Evolutionary conservation across 2,797 vertebrate genomes (phyloP).

Genomic region (Linurgus olivaceus): DNA sequence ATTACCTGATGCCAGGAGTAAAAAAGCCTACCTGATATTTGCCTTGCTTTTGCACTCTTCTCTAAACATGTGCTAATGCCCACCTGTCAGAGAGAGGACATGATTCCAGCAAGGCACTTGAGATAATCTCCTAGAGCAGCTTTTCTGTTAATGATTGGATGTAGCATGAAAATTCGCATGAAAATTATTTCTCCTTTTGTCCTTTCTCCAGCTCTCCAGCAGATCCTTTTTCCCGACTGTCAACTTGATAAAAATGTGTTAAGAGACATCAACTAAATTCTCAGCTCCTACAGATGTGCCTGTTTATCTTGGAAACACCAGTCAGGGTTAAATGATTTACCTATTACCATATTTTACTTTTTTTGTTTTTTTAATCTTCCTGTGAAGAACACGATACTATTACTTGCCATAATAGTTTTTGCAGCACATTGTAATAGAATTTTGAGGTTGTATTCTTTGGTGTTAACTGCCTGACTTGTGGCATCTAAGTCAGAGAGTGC

Average conservation of each 20-base stretch:
- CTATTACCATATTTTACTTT: not conserved
- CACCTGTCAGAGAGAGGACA: not conserved
- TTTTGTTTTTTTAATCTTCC: not conserved
- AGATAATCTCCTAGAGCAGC: not conserved
- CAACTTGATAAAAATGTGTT: not conserved
- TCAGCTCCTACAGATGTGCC: not conserved
- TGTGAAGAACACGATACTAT: not conserved
- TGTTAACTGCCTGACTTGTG: not conserved
- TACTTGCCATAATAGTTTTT: not conserved
- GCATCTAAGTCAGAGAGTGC: not conserved
- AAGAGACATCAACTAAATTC: not conserved
- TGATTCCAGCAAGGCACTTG: not conserved
- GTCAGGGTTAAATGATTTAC: not conserved
- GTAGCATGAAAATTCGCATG: not conserved
- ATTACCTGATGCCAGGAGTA: not conserved
- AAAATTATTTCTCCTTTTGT: not conserved
- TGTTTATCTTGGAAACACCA: not conserved
- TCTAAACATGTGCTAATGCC: not conserved
- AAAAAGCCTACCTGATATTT: not conserved
- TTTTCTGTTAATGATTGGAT: not conserved
- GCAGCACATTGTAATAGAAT: not conserved
- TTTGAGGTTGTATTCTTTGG: not conserved
- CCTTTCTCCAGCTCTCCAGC: not conserved
- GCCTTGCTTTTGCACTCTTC: not conserved
- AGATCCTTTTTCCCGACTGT: not conserved